Evolutionary conservation across 2,797 vertebrate species (phyloP).

Genomic region (Tiaroga cobitis): DNA sequence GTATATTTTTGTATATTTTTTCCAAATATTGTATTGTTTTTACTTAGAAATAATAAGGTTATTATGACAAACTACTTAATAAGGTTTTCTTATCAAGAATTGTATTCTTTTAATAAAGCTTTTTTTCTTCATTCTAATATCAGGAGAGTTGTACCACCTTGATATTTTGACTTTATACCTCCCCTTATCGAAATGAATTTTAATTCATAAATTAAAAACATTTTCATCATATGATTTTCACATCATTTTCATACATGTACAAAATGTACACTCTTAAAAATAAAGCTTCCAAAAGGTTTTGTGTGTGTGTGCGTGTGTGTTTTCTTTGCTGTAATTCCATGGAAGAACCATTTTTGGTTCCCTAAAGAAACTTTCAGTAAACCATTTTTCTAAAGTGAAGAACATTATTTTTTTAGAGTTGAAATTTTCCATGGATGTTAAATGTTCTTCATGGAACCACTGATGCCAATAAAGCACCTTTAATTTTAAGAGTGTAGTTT

Average conservation of each 20-base stretch:
- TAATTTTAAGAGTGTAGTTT: neutral
- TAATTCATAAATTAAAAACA: neutral
- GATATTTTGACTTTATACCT: neutral
- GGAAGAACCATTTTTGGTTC: neutral
- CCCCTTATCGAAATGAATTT: neutral
- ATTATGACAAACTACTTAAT: neutral
- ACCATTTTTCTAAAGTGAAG: neutral
- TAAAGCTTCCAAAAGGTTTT: neutral
- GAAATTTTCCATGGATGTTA: neutral
- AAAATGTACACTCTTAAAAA: neutral
- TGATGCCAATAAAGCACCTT: neutral
- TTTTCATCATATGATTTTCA: neutral
- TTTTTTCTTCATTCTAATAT: neutral
- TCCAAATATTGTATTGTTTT: neutral
- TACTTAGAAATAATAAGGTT: neutral
- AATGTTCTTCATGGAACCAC: neutral
- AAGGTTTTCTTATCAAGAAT: neutral
- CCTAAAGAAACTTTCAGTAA: neutral
- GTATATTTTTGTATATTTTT: no score
- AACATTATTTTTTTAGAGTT: neutral
- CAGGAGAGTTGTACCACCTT: neutral
- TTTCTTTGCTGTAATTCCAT: no score
- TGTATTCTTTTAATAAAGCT: neutral
- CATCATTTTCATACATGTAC: neutral
- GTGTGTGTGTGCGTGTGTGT: no score